Percentiles rank a stretch among this genome's conserved stretches.
phyloP scores from a whole-genome alignment of 1,140 invertebrate species.

The Calliopsis andreniformis region DNA sequence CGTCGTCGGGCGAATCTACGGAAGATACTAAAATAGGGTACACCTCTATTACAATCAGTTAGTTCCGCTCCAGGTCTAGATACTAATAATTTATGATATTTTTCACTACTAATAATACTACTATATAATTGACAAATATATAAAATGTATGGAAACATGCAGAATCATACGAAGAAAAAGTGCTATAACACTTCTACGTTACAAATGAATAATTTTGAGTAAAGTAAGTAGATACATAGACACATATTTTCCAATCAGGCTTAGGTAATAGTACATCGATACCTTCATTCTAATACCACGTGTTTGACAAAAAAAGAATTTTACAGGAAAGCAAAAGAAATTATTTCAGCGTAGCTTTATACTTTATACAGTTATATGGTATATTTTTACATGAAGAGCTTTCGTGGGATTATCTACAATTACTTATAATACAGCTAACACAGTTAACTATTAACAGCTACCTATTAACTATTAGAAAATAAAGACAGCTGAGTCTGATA shows the following conservation, averaged over 20 bases:
- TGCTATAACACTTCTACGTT: constrained; percentile 34
- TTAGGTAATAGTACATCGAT: neutral
- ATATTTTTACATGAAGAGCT: no score
- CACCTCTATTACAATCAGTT: constrained; percentile 74
- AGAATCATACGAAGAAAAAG: constrained; percentile 35
- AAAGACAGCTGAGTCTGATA: no score
- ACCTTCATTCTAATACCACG: no score
- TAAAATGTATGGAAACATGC: constrained; percentile 54
- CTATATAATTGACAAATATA: constrained; percentile 36
- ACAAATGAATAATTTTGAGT: constrained; percentile 20
- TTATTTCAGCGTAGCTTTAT: no score
- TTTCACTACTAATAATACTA: constrained; percentile 41
- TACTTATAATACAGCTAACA: no score
- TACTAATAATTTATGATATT: neutral
- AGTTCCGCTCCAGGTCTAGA: constrained; percentile 47
- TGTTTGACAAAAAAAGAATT: no score
- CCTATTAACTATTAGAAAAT: no score
- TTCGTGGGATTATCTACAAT: no score
- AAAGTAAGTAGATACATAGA: neutral
- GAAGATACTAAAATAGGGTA: constrained; percentile 81
- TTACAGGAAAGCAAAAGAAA: no score
- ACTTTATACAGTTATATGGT: no score
- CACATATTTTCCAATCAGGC: constrained; percentile 4
- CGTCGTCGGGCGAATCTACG: constrained; percentile 91
- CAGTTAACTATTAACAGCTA: no score